Evolutionary conservation across 2,113 vertebrate genomes (phyloP).

Genomic region (Trogon surrucura): DNA sequence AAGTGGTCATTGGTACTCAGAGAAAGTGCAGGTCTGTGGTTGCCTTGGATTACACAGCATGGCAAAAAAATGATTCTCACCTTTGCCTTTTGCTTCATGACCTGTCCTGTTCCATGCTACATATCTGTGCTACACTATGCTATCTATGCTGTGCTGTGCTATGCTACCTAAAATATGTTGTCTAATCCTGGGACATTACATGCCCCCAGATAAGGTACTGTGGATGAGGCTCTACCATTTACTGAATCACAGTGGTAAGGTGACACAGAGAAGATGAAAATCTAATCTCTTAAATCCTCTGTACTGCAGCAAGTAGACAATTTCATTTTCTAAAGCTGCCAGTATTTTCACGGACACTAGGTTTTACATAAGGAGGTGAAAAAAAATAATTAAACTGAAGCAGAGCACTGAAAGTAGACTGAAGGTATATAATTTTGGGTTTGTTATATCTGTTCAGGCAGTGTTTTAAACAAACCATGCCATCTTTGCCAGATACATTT

Average conservation of each 20-base stretch:
- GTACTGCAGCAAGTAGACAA: neutral
- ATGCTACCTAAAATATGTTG: neutral
- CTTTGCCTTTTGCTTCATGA: neutral
- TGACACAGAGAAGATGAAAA: neutral
- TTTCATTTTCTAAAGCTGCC: neutral
- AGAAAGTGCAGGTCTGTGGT: neutral
- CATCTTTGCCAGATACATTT: neutral
- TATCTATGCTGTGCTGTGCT: neutral
- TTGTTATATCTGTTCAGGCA: neutral
- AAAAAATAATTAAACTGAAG: conserved; percentile 42
- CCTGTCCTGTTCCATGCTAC: neutral
- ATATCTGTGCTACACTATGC: neutral
- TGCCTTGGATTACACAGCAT: neutral
- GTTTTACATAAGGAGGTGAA: neutral
- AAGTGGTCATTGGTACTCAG: neutral
- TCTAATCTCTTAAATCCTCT: neutral
- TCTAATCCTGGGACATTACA: neutral
- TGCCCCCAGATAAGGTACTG: neutral
- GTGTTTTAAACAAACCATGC: neutral
- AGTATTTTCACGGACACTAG: neutral
- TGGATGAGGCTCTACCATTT: neutral
- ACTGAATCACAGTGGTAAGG: neutral
- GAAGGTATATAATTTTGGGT: neutral
- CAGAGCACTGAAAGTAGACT: neutral
- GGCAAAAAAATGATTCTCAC: neutral